Conservation (phyloP, 2,797 vertebrate genomes). For the Perdix hodgsoniae region DNA sequence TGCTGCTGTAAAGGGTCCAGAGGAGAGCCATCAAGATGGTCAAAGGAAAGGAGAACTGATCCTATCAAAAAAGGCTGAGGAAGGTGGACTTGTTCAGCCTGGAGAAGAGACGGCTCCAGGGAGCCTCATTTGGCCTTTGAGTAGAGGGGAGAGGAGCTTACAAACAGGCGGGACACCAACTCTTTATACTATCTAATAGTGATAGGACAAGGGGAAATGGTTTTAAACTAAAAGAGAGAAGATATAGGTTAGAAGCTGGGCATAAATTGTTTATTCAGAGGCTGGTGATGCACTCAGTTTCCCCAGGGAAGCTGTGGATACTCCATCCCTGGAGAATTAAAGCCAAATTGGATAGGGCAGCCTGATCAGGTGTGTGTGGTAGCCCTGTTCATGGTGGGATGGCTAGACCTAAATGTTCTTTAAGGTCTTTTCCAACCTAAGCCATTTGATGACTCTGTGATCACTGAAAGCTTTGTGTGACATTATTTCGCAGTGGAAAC, state of each 20-base stretch:
- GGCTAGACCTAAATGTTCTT: too few species aligned
- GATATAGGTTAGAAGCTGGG: background rate
- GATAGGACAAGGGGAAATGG: background rate
- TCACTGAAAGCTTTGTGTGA: background rate
- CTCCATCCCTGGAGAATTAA: background rate
- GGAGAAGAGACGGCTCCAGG: background rate
- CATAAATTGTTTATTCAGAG: background rate
- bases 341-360: background rate
- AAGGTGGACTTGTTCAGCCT: background rate
- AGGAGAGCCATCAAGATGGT: too few species aligned
- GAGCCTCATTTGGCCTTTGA: background rate
- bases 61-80: too few species aligned
- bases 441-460: too few species aligned
- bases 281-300: background rate
- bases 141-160: background rate
- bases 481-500: background rate
- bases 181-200: background rate
- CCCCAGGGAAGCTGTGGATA: background rate
- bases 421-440: too few species aligned
- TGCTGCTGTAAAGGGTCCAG: too few species aligned
- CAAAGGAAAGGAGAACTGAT: too few species aligned
- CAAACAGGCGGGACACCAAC: background rate
- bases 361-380: too few species aligned
- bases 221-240: background rate
- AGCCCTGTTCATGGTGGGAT: too few species aligned